These are phyloP conservation scores for Ditylenchus weischeri DNA, from an alignment of 2,888 invertebrate species.

Conservation along the genomic window DNA sequence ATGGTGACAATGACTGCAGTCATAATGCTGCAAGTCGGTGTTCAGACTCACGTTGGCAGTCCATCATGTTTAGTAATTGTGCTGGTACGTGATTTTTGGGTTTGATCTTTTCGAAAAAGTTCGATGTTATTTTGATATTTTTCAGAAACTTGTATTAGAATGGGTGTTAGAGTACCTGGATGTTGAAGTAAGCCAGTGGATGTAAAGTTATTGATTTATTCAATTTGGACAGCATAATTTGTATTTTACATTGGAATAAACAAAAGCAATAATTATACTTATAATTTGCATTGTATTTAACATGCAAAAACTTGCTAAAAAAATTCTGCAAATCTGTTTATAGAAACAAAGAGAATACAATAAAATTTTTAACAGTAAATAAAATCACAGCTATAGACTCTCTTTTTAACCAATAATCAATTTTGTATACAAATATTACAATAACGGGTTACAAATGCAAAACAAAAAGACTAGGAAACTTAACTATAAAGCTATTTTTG, in stretches of 20 bases:
- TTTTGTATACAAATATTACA: too few relatives aligned
- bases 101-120: background rate
- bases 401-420: too few relatives aligned
- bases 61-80: background rate
- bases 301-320: too few relatives aligned
- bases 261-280: too few relatives aligned
- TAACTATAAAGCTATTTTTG: too few relatives aligned
- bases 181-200: background rate
- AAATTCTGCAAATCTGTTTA: too few relatives aligned
- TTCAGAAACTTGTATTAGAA: background rate
- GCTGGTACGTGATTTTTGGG: background rate
- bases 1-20: slow-evolving; percentile 1
- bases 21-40: background rate
- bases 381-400: too few relatives aligned
- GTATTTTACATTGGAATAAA: background rate
- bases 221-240: background rate
- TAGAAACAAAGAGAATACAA: too few relatives aligned
- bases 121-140: background rate
- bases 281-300: too few relatives aligned
- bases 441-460: too few relatives aligned
- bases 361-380: too few relatives aligned
- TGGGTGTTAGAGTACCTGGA: background rate
- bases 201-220: background rate
- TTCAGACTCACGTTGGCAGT: background rate
- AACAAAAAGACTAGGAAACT: too few relatives aligned